Base-by-base conservation (phyloP, 2,888 invertebrate genomes). In the Scaptomyza caliginosa region DNA sequence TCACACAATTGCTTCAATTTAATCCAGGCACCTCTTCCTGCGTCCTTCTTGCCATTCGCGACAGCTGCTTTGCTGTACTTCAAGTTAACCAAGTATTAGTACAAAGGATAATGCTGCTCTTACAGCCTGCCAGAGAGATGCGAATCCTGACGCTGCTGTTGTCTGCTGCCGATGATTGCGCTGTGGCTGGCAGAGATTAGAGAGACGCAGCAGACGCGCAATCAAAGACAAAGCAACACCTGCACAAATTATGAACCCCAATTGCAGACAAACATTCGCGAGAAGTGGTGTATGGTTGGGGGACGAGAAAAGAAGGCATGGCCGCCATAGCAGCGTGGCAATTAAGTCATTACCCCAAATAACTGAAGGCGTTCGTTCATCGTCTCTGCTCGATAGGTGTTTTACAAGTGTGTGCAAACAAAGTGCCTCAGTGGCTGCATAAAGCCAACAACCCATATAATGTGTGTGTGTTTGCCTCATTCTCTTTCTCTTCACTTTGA, bases 1-100 rank as follows among this genome's bases (percentile, higher is more conserved):
- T 74, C 69, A 70, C 74, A 88, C 88, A 86, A 84, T 86, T 86
- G 88, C 83, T 77, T 80, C 88, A 88, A 84, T 88, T 84, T 88
- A 74, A 71, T 63, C 70, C 63, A 60, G 67, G 45, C 59, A 50
- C 52, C 28, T 38, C 11, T 21, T 30, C 13, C 13, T 11, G n/a
- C 7, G 4, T 4, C 13, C 32, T 13, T 13, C 26, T 28, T 26
- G 32, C 17, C 42, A 26, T 23, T 34, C 24, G 38, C 19, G 52
- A 36, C 77, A 77, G 59, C 74, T 68, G 74, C 34, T 49, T 66
- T 42, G 50, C 42, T 48, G 45, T 55, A 46, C 66, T 46, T 65
- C 38, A 75, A 74, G 77, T 67, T 60, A 24, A 42, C 34, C 57
- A 55, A 49, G 68, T 51, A 66, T 75, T 68, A 54, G 67, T 71